Conservation (phyloP, 2,888 invertebrate genomes). For the Frankliniella fusca region DNA sequence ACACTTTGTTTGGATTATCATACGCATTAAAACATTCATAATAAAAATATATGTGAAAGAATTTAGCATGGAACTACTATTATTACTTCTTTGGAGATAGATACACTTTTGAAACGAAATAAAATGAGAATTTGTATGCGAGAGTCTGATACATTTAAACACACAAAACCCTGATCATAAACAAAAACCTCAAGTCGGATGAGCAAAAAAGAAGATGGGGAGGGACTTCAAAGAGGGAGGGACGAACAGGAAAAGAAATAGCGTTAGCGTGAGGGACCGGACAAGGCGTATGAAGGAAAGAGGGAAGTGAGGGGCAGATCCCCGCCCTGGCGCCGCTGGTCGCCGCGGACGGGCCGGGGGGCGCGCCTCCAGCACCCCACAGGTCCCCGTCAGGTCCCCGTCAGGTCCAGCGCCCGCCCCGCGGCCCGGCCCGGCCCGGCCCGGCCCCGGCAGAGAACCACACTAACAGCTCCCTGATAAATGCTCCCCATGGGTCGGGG, state of each 20-base stretch:
- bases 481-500: not conserved
- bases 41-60: conserved; percentile 24
- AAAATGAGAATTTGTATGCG: conserved; percentile 13
- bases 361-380: not conserved
- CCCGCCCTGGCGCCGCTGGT: not conserved
- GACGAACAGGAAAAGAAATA: conserved; percentile 15
- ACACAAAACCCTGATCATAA: conserved; percentile 17
- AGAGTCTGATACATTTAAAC: not conserved
- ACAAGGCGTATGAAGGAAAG: not conserved
- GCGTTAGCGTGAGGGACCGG: not conserved
- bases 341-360: not conserved
- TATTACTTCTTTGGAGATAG: conserved; percentile 19
- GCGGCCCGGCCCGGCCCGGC: not conserved
- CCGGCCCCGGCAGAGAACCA: no score
- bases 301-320: not conserved
- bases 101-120: not conserved
- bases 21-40: conserved; percentile 24
- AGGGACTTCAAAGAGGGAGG: not conserved
- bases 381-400: no score
- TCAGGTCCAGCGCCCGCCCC: not conserved
- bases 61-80: conserved; percentile 21
- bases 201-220: conserved; percentile 8
- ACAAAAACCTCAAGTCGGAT: not conserved
- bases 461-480: not conserved
- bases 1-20: conserved; percentile 21